Evolutionary conservation across 2,888 invertebrate species (phyloP), one percentile per base, ranked within the genome.

Genomic region (Drosophila ezoana): DNA sequence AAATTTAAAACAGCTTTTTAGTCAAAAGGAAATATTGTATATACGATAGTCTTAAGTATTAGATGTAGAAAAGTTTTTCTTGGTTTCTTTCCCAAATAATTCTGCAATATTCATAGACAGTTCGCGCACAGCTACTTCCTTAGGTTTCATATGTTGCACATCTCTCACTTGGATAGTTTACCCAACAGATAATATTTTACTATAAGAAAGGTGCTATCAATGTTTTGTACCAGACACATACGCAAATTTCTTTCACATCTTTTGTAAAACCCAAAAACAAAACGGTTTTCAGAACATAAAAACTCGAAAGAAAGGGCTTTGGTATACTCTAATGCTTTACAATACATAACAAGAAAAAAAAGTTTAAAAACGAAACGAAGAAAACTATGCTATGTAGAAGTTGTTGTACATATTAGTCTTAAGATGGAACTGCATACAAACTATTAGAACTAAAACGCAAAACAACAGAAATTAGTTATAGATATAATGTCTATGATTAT

Each of bases 281-380:
- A 59, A 72, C 37, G 79, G 88, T 82, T 83, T 83, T 85, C 88
- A 85, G 66, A 82, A 87, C 54, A 63, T 16, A 51, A 28, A 78
- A 28, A 71, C 67, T 72, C 68, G 66, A 78, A 90, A 89, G 64
- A 78, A 90, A 90, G 87, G 91, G 92, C 92, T 92, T 92, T 92
- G 92, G 92, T 92, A 92, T 92, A 92, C 91, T 91, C 91, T 90
- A 90, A 92, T 91, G 92, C 92, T 92, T 92, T 92, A 92, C 91
- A 90, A 83, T 60, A 16, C 64, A 57, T 6, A 65, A 78, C 48
- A 61, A 16, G 18, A n/a, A 5, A 23, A 60, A 60, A 62, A 43
- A 48, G 37, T 44, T 28, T n/a, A 47, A 51, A 44, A 13, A 45
- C 45, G 47, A 41, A 65, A 56, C 16, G 14, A 51, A 53, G 14